phyloP scores from a whole-genome alignment of 2,888 invertebrate species.

The Steinernema hermaphroditum region DNA sequence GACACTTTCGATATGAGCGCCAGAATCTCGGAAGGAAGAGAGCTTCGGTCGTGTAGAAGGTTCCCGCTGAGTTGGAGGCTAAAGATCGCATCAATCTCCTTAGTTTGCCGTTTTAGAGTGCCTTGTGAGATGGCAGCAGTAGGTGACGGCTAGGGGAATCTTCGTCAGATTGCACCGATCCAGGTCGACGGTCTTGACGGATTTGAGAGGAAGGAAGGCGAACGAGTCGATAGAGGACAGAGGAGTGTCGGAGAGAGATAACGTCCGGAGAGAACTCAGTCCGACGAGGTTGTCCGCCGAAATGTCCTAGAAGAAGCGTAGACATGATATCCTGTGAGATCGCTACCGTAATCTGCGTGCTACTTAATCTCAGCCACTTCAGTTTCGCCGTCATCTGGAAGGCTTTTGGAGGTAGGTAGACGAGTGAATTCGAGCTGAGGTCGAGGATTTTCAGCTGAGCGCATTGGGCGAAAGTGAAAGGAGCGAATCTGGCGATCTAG shows the following conservation, averaged over 20 bases:
- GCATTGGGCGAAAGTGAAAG: slow-evolving; percentile 54
- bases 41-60: slow-evolving; percentile 37
- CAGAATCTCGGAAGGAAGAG: slow-evolving; percentile 45
- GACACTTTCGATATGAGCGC: slow-evolving; percentile 39
- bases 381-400: slow-evolving; percentile 48
- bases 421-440: slow-evolving; percentile 52
- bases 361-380: slow-evolving; percentile 54
- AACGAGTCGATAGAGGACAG: slow-evolving; percentile 45
- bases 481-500: slow-evolving; percentile 52
- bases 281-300: slow-evolving; percentile 34
- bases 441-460: slow-evolving; percentile 51
- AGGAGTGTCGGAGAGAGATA: slow-evolving; percentile 41
- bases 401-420: slow-evolving; percentile 49
- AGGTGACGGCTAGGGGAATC: slow-evolving; percentile 55
- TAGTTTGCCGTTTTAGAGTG: slow-evolving; percentile 28
- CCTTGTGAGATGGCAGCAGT: slow-evolving; percentile 55
- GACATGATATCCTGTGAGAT: neutral
- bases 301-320: slow-evolving; percentile 27
- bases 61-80: slow-evolving; percentile 40
- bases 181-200: slow-evolving; percentile 49
- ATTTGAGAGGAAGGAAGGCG: slow-evolving; percentile 56
- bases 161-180: slow-evolving; percentile 55
- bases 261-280: slow-evolving; percentile 44
- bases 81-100: neutral
- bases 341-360: slow-evolving; percentile 48